Conservation (phyloP, 92 coral and sea anemone genomes). For the Montipora capitata region DNA sequence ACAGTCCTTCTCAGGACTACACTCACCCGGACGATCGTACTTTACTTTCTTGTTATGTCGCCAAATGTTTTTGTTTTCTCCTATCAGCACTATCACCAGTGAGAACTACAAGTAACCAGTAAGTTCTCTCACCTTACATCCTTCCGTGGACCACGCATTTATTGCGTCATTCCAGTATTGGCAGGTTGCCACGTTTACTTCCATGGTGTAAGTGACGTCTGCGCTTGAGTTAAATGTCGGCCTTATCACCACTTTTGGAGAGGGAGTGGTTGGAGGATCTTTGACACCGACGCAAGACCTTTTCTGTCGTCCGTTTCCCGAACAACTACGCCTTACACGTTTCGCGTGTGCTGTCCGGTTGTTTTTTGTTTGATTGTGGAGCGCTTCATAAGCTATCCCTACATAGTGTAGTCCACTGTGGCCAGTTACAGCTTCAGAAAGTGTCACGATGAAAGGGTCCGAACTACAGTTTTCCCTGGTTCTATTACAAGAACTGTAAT, state of each 20-base stretch:
- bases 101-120: too few relatives aligned
- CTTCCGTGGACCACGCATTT: slow-evolving; percentile 84
- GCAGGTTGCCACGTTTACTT: slow-evolving; percentile 84
- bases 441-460: slow-evolving; percentile 75
- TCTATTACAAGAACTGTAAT: slow-evolving; percentile 73
- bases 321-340: slow-evolving; percentile 81
- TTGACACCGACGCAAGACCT: slow-evolving; percentile 92
- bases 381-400: slow-evolving; percentile 59
- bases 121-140: slow-evolving; percentile 79
- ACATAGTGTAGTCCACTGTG: slow-evolving; percentile 81
- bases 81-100: too few relatives aligned
- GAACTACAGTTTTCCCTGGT: slow-evolving; percentile 64
- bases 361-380: not conserved
- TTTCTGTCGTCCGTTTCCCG: slow-evolving; percentile 72
- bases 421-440: slow-evolving; percentile 79
- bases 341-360: slow-evolving; percentile 1
- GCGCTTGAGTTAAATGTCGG: slow-evolving; percentile 73
- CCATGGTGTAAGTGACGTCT: slow-evolving; percentile 85
- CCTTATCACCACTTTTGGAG: slow-evolving; percentile 56
- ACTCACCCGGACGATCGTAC: too few relatives aligned
- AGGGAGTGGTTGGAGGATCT: slow-evolving; percentile 88
- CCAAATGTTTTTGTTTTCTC: too few relatives aligned
- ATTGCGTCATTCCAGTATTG: slow-evolving; percentile 78
- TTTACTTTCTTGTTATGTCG: too few relatives aligned
- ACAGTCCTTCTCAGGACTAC: too few relatives aligned